phyloP scores from a whole-genome alignment of 2,888 invertebrate genomes.

The Aphelenchoides bicaudatus region DNA sequence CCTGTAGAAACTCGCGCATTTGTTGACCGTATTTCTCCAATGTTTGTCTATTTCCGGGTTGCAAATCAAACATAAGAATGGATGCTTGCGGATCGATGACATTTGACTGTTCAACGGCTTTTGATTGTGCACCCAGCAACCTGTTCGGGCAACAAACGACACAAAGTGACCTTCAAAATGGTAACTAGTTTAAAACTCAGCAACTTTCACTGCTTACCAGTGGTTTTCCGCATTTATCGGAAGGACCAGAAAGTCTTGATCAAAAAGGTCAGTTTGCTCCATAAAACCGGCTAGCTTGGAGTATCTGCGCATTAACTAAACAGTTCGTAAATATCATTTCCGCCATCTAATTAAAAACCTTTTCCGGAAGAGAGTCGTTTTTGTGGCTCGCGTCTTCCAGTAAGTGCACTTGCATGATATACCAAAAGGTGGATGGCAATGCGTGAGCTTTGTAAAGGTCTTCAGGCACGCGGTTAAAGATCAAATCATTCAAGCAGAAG shows the following conservation, averaged over 20 bases:
- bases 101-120: constrained; percentile 11
- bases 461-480: constrained; percentile 26
- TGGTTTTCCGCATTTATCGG: constrained; percentile 56
- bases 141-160: constrained; percentile 24
- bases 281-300: constrained; percentile 4
- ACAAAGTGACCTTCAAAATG: constrained; percentile 14
- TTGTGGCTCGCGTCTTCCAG: constrained; percentile 8
- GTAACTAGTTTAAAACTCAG: neutral
- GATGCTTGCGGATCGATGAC: constrained; percentile 23
- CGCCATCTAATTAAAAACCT: neutral
- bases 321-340: neutral
- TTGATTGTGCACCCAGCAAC: constrained; percentile 16
- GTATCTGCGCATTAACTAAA: constrained; percentile 10
- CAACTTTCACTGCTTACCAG: constrained; percentile 32
- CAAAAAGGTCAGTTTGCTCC: constrained; percentile 46
- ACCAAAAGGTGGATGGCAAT: constrained; percentile 42
- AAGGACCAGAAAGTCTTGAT: constrained; percentile 50
- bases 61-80: constrained; percentile 43
- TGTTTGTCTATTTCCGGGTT: constrained; percentile 33
- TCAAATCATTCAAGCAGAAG: constrained; percentile 55
- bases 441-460: constrained; percentile 25
- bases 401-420: constrained; percentile 37
- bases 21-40: constrained; percentile 37
- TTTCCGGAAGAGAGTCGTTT: neutral
- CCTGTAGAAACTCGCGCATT: constrained; percentile 42